Evolutionary conservation across 2,113 vertebrate species (phyloP), one percentile per base, ranked within the genome.

Genomic region (Hiodon tergisus): DNA sequence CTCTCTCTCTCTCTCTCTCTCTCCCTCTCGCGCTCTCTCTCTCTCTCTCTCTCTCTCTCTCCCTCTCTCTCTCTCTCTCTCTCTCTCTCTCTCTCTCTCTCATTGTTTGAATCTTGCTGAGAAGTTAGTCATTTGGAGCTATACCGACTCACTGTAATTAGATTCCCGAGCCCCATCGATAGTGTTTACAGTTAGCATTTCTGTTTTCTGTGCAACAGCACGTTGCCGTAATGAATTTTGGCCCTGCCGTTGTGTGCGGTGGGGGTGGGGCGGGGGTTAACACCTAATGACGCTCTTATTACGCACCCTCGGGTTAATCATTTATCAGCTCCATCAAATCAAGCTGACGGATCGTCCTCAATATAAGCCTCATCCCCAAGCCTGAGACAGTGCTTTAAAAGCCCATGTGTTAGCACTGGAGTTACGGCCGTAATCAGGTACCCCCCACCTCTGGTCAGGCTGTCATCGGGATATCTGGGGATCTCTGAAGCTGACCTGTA

Each of bases 81-180:
- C 31, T 31, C 31, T 31, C 31, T 31, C 31, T 31, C 31, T 31
- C 31, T 31, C 31, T 31, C 31, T 50, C 17, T 47, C 60, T 11
- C 11, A n/a, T 10, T 52, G 11, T 31, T 8, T 31, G 58, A 82
- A 85, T 86, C 86, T 84, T 83, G 84, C 85, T 88, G 86, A 89
- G 84, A 89, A 88, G 81, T 86, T 84, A 85, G 85, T 88, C 88
- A 87, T 88, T 87, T 87, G 84, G 81, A 85, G 81, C 85, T 88
- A 87, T 79, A 80, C 87, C 80, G 78, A 76, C 83, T 83, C 85
- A 82, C 84, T 85, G 85, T 89, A 89, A 89, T 87, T 83, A 87
- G 86, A 87, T 87, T 86, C 81, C 80, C 83, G 53, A 72, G 82
- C 82, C 31, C 81, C 85, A 87, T 90, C 84, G 82, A 87, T 87